Conservation (phyloP, 2,888 invertebrate genomes). For the Stenolophus ochropezus region DNA sequence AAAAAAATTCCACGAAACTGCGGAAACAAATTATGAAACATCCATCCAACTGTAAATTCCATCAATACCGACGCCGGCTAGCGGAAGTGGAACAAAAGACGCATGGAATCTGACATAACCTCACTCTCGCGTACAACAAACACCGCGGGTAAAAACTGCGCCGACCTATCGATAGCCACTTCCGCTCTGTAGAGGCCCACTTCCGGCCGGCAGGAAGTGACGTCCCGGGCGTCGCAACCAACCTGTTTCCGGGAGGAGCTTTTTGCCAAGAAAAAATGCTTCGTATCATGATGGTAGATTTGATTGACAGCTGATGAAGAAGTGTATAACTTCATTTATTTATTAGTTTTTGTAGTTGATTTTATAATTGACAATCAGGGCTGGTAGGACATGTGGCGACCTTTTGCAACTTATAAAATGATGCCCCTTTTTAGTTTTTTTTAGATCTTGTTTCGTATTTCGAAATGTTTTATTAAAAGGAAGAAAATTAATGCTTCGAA, state of each 20-base stretch:
- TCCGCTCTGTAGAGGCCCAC: conserved; percentile 38
- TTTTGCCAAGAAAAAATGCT: background rate
- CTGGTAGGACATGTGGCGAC: too few species aligned
- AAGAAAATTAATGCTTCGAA: too few species aligned
- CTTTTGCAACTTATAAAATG: too few species aligned
- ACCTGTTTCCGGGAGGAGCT: background rate
- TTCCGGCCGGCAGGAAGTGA: conserved; percentile 50
- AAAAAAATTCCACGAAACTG: background rate
- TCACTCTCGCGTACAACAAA: background rate
- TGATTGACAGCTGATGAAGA: background rate
- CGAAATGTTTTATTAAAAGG: too few species aligned
- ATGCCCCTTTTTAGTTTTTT: too few species aligned
- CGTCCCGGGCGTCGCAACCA: conserved; percentile 22
- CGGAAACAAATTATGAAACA: background rate
- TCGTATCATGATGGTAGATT: background rate
- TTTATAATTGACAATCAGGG: too few species aligned
- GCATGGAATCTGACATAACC: conserved; percentile 3
- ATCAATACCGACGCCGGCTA: background rate
- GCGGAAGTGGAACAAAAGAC: background rate
- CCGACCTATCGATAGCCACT: conserved; percentile 5
- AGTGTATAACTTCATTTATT: background rate
- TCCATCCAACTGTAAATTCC: background rate
- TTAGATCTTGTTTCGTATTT: too few species aligned
- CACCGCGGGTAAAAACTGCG: background rate
- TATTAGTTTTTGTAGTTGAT: too few species aligned